Base-by-base conservation (phyloP, 2,888 invertebrate genomes). In the Meteorus cinctellus region DNA sequence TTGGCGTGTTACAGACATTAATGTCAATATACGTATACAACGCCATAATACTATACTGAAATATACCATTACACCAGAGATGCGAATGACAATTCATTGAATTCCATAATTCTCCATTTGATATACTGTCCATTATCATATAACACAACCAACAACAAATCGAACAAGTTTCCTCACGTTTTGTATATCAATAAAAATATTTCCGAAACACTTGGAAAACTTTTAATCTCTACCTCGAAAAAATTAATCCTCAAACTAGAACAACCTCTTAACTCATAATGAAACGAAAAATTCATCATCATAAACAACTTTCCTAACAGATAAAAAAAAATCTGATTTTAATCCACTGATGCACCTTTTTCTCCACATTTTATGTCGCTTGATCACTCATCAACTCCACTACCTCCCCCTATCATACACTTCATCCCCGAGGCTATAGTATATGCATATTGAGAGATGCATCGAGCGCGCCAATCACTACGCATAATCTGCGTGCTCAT, bases 401-500 rank as follows among this genome's bases (percentile, higher is more conserved):
- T 67, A 75, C 65, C 71, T 73, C 76, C 67, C 67, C 76, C 76
- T 79, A 78, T 75, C 75, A 67, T 78, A 81, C 79, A 77, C 79
- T 86, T 83, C 83, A 81, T 81, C 85, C 81, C 82, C 81, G 82
- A 81, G 82, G 84, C 82, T 82, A 79, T 81, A 83, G 48, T 55
- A 19, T 19, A 55, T 19, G 55, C 55, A 55, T 19, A 19, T 19
- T n/a, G 55, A 55, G 55, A 19, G 48, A 19, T 82, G 74, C 79
- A 85, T 87, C 85, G 86, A 86, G 86, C 85, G 84, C 86, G 84
- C 86, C 87, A 88, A 89, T 89, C 89, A 86, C 84, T 84, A 85
- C 88, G 88, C 89, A 89, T 89, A 89, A 89, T 88, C 89, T 87
- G 85, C 89, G 88, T 88, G 84, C 88, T 89, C 88, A 89, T 89